Evolutionary conservation across 2,888 invertebrate genomes (phyloP), one percentile per base, ranked within the genome.

Genomic region (Dolomedes plantarius): DNA sequence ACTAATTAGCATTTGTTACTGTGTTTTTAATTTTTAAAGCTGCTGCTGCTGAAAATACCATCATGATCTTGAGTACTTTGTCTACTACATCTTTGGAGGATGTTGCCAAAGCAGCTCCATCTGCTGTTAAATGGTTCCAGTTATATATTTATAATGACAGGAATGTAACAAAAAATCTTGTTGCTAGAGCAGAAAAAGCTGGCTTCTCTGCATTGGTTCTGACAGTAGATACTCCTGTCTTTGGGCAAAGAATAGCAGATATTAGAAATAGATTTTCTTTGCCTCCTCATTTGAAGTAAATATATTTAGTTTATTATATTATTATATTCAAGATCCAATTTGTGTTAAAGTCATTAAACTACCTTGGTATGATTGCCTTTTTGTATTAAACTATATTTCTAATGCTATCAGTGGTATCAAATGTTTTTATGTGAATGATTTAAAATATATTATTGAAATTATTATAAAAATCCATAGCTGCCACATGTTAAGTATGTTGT

Each of bases 41-140:
- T 90, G 97, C 95, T n/a, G 94, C 95, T 89, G 93, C 93, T 29
- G 93, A 94, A 88, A 95, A 95, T 0, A 95, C 95, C 0, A 93
- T 97, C 88, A 97, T 94, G 90, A 96, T 94, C 28, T 92, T 97
- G 76, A 97, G 97, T 89, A 98, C 97, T 0, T 93, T 97, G 87
- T 93, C 97, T 0, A 98, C 97, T 0, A 94, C 94, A 89, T 96
- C 96, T 56, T 94, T 98, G 74, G 98, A 98, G 92, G 96, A 97
- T 91, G 94, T 98, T 0, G 95, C 96, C 0, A 91, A 93, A 83
- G 95, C 94, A 0, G 95, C 96, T 0, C 96, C 97, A 0, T 91
- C 94, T 16, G 94, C 94, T 0, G 92, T 94, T 23, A 96, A 96
- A 91, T 98, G 97, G 97, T 97, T 97, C 91, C 97, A 98, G 91